Base-by-base conservation (phyloP, 1,140 invertebrate species). In the Dinoponera quadriceps region DNA sequence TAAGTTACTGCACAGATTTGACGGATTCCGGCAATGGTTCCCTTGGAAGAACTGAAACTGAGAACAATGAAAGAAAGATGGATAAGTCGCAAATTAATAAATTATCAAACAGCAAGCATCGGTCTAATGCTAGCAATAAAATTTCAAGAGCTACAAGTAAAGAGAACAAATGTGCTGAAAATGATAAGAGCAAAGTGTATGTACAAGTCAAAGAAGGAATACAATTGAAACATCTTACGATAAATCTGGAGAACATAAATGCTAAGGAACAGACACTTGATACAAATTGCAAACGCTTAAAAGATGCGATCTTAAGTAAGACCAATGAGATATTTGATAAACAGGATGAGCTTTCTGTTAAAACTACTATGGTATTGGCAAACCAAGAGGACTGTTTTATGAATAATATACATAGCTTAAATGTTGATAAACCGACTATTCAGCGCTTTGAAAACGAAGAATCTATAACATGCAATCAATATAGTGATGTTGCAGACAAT, bases 291-390 rank as follows among this genome's bases (percentile, higher is more conserved):
- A 74, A 87, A 54, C 38, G 59, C 9, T 83, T 92, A 18, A 91
- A 89, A 65, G 60, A 90, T 69, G 88, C 85, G 22, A 92, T 93
- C 62, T 73, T 92, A 29, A 73, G 20, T 13, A 93, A 91, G 82
- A 92, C 89, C 4, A 83, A 85, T 66, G 65, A 89, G 66, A 80
- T 91, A 16, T 92, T 92, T 68, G 77, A 92, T n/a, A 66, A 68
- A 18, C 63, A 87, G 22, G 85, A 89, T 27, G 88, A 92, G 33
- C 27, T 91, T 0, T 73, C 85, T 0, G 62, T 86, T 74, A 91
- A 90, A 82, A 93, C 88, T 5, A 22, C 66, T 0, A 33, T 57
- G 49, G 71, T 92, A 33, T 51, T 92, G 27, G 51, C 25, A 11
- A 51, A 22, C 38, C 7, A 65, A 44, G 13, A 63, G 51, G 22